A percentile compares a stretch with the other conserved stretches of the same genome.
phyloP scores from a whole-genome alignment of 2,888 invertebrate species.

The Hypolimnas misippus region DNA sequence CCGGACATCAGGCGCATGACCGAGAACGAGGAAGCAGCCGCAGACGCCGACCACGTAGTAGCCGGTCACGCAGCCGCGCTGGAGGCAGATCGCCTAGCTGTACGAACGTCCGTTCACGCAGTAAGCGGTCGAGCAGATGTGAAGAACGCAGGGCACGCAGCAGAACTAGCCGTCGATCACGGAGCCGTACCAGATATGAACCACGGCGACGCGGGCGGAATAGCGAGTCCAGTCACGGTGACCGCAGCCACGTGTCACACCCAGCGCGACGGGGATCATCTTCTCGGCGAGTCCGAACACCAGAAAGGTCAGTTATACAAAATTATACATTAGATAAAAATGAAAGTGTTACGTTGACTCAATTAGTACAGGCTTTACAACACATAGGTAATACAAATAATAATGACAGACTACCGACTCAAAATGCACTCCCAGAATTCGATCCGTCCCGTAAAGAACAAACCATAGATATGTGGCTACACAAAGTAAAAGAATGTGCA shows the following conservation, averaged over 20 bases:
- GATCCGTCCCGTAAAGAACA: constrained; percentile 30
- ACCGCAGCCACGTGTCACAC: too few relatives aligned
- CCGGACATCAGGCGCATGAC: too few relatives aligned
- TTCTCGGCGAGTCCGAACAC: not conserved
- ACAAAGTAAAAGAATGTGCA: constrained; percentile 43
- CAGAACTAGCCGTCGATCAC: too few relatives aligned
- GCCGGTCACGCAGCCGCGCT: not conserved
- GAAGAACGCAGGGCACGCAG: too few relatives aligned
- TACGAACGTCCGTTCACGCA: too few relatives aligned
- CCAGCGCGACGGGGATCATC: not conserved
- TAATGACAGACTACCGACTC: too few relatives aligned
- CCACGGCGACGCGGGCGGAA: not conserved
- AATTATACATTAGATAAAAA: not conserved
- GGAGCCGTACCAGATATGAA: too few relatives aligned
- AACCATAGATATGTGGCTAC: constrained; percentile 37
- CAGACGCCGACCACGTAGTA: not conserved
- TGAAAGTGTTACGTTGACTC: not conserved
- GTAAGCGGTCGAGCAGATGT: too few relatives aligned
- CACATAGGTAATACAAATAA: too few relatives aligned
- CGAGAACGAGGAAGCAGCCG: too few relatives aligned
- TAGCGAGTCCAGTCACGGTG: not conserved
- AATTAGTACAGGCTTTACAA: too few relatives aligned
- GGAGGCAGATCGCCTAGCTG: too few relatives aligned
- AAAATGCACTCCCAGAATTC: constrained; percentile 28
- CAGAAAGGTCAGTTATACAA: not conserved